phyloP scores from a whole-genome alignment of 2,113 vertebrate species.

The Laticauda colubrina region DNA sequence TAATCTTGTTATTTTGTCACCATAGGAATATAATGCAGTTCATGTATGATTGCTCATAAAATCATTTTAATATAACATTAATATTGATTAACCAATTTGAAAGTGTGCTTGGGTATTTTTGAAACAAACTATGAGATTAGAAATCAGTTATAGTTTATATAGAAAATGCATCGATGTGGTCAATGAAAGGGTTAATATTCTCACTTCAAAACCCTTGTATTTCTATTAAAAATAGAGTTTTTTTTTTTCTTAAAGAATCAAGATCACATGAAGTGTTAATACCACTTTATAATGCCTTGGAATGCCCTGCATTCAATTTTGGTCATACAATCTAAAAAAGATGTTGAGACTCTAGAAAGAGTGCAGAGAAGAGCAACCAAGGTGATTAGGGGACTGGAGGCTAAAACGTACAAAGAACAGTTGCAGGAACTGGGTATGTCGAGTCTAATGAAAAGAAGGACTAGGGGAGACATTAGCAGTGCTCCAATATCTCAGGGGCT shows the following conservation, averaged over 20 bases:
- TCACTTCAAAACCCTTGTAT: neutral
- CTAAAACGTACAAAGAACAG: too few species aligned
- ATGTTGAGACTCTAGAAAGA: too few species aligned
- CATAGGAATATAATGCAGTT: neutral
- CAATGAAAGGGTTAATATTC: neutral
- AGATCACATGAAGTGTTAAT: too few species aligned
- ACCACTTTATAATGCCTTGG: too few species aligned
- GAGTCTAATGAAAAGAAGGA: too few species aligned
- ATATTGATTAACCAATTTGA: neutral
- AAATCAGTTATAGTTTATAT: neutral
- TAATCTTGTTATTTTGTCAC: neutral
- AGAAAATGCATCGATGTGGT: neutral
- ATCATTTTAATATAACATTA: neutral
- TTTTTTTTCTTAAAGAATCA: neutral
- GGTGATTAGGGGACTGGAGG: too few species aligned
- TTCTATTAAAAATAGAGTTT: neutral
- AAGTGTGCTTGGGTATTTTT: neutral
- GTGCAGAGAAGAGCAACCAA: too few species aligned
- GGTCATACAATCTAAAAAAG: too few species aligned
- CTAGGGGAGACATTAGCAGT: too few species aligned
- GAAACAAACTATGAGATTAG: neutral
- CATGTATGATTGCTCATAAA: neutral
- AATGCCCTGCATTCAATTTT: too few species aligned
- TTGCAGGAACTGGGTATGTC: too few species aligned
- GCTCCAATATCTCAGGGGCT: too few species aligned